Conservation (phyloP, 1,140 invertebrate species). For the Ceratoteleas bidentatus region DNA sequence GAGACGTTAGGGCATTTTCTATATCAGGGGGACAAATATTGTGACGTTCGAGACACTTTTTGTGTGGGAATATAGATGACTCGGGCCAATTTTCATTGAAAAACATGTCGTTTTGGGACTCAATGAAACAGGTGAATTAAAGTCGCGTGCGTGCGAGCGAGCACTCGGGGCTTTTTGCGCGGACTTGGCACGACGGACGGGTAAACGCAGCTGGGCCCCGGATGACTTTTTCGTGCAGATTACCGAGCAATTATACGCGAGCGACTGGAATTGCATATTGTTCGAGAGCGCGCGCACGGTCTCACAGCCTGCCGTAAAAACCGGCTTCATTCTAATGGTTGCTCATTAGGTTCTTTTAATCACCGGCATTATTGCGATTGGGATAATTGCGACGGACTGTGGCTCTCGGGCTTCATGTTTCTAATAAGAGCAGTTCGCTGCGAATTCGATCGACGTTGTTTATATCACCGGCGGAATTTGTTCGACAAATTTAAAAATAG, state of each 20-base stretch:
- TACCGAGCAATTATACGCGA: conserved; percentile 62
- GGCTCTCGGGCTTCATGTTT: conserved; percentile 5
- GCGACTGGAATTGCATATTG: conserved; percentile 54
- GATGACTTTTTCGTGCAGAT: conserved; percentile 51
- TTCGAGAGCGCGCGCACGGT: conserved; percentile 44
- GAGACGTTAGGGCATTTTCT: too few relatives aligned
- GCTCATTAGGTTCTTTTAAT: conserved; percentile 79
- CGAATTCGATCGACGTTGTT: background rate
- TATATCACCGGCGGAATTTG: background rate
- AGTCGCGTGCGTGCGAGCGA: conserved; percentile 48
- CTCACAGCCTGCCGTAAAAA: conserved; percentile 56
- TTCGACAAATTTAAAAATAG: background rate
- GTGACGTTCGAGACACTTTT: too few relatives aligned
- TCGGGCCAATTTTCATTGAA: too few relatives aligned
- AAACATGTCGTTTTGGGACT: background rate
- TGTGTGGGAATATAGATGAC: too few relatives aligned
- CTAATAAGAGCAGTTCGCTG: conserved; percentile 2
- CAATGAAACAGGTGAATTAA: conserved; percentile 57
- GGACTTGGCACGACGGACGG: conserved; percentile 38
- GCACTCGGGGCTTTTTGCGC: conserved; percentile 22
- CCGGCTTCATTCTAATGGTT: conserved; percentile 71
- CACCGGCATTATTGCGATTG: conserved; percentile 75
- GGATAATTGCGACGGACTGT: conserved; percentile 61
- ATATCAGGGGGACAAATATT: too few relatives aligned
- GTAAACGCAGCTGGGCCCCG: conserved; percentile 33